Evolutionary conservation across 1,140 invertebrate species (phyloP), one percentile per base, ranked within the genome.

Genomic region (Drosophila miranda): DNA sequence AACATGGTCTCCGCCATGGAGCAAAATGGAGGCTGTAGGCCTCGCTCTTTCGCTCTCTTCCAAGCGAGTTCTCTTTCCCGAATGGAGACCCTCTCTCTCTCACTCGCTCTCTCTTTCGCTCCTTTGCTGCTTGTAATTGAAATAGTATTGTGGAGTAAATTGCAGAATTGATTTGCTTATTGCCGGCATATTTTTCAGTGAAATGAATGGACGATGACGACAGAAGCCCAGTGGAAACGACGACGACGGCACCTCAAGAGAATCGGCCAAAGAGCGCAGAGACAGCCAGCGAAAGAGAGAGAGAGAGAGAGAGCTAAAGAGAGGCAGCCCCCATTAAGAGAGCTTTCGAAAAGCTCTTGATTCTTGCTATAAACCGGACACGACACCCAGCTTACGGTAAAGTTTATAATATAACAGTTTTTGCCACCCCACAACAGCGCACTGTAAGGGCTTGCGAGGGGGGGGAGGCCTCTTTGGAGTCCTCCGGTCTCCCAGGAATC

Each of bases 111-210:
- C 52, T 54, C 30, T 62, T 53, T 53, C 7, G 45, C 38, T 62
- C 57, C 49, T 5, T 21, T 53, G 1, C 14, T 42, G n/a, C 19
- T 26, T 56, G 30, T 56, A 70, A 77, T 77, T 82, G 62, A 81
- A 77, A 82, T 77, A 73, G 73, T 81, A 60, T 66, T 71, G 53
- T 76, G 51, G 53, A 41, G 67, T 54, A 81, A 81, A 80, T 81
- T 76, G 61, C 57, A 49, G 60, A 81, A 81, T 72, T 81, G 51
- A 71, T 68, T 81, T 68, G 50, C 44, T 60, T 81, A 56, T 56
- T 58, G 58, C 67, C 61, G 62, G 67, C 59, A 46, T 62, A 77
- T 63, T 81, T 77, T 63, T 16, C 16, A 57, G 56, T 58, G 49
- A 63, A 58, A 81, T 73, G 73, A 67, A 82, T 67, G 66, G 57